A percentile compares a stretch with the other conserved stretches of the same genome.
Evolutionary conservation across 1,140 invertebrate species (phyloP).

Genomic region (Camponotus pennsylvanicus): DNA sequence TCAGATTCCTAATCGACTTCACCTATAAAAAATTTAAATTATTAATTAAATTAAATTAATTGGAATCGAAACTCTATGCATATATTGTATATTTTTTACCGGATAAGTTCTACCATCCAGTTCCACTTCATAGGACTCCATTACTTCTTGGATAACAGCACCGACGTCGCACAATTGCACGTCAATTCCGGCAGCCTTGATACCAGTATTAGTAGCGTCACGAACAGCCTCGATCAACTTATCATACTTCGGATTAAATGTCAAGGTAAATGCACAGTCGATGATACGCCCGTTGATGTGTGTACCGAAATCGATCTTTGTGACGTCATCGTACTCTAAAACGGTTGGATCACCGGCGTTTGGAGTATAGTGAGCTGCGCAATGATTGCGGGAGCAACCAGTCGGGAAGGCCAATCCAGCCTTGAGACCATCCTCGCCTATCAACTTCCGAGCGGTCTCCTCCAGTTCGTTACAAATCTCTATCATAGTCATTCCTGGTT

Average conservation of each 20-base stretch:
- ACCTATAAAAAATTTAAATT: conserved; percentile 85
- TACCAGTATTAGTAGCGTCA: conserved; percentile 99
- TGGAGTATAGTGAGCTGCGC: conserved; percentile 99
- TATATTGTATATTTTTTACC: conserved; percentile 70
- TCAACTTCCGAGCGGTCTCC: conserved; percentile 95
- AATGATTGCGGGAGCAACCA: conserved; percentile 99
- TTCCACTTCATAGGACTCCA: conserved; percentile 99
- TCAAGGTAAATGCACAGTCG: conserved; percentile 99
- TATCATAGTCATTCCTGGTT: conserved; percentile 99
- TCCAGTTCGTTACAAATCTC: conserved; percentile 99
- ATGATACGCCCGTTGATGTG: conserved; percentile 99
- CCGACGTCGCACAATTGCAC: conserved; percentile 99
- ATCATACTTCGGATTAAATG: conserved; percentile 99
- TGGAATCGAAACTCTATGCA: conserved; percentile 74
- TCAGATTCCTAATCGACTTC: conserved; percentile 99
- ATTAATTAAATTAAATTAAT: not conserved
- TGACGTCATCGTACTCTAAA: conserved; percentile 98
- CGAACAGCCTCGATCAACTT: conserved; percentile 97
- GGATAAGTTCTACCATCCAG: conserved; percentile 98
- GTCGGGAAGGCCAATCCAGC: conserved; percentile 99
- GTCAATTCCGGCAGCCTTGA: conserved; percentile 98
- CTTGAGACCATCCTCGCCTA: conserved; percentile 97
- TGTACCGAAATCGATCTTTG: conserved; percentile 99
- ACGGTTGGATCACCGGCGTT: conserved; percentile 99
- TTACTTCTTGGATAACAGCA: conserved; percentile 99